Conservation (phyloP, 2,113 vertebrate species). For the Mola mola region DNA sequence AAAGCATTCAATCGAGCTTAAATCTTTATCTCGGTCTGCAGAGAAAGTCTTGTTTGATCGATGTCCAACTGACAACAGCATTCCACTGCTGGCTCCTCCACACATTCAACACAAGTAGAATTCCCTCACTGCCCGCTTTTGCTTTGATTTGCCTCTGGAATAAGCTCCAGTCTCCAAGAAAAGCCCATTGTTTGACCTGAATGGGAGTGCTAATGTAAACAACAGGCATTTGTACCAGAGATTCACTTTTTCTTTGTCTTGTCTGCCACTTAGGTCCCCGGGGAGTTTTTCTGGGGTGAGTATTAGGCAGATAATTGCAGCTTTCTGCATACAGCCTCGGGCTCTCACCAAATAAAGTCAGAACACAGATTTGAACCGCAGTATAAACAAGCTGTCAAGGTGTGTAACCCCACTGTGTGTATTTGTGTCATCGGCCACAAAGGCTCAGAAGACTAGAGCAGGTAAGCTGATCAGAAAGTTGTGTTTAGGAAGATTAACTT, state of each 20-base stretch:
- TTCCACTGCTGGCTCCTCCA: conserved; percentile 51
- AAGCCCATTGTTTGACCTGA: conserved; percentile 66
- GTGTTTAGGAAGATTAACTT: conserved; percentile 43
- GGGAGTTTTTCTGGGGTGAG: conserved; percentile 21
- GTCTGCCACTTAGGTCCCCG: conserved; percentile 13
- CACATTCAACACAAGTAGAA: conserved; percentile 55
- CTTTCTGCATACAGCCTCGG: conserved; percentile 48
- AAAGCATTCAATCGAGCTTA: conserved; percentile 32
- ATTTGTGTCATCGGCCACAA: conserved; percentile 35
- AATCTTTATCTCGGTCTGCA: conserved; percentile 47
- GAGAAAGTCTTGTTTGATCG: conserved; percentile 31
- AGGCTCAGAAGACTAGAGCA: conserved; percentile 36
- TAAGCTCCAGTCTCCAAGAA: conserved; percentile 40
- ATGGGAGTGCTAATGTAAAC: conserved; percentile 37
- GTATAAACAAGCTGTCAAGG: conserved; percentile 61
- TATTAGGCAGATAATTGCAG: conserved; percentile 55
- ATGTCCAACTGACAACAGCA: conserved; percentile 50
- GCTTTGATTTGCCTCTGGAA: conserved; percentile 49
- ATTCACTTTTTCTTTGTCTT: conserved; percentile 57
- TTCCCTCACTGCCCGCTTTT: conserved; percentile 56
- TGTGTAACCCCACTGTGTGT: conserved; percentile 17
- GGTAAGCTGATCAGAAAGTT: conserved; percentile 25
- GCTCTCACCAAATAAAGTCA: conserved; percentile 50
- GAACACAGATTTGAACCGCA: conserved; percentile 34
- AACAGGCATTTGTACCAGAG: conserved; percentile 58